These are phyloP conservation scores for Psilopsiagon aurifrons DNA, from an alignment of 2,113 vertebrate genomes.

Conservation along the genomic window DNA sequence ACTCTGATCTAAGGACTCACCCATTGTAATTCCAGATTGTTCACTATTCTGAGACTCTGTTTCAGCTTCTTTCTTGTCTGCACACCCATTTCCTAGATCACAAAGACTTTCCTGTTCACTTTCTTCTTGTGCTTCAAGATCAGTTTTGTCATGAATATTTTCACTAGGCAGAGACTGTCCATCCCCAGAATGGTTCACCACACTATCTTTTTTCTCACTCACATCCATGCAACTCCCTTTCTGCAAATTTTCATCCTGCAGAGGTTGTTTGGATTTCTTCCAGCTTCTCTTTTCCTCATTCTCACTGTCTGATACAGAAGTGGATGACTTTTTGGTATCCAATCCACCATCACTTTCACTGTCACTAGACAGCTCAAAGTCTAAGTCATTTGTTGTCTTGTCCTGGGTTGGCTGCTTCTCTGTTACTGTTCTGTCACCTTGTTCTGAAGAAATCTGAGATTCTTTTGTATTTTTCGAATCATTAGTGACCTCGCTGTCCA, in stretches of 20 bases:
- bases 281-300: slow-evolving; percentile 68
- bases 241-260: slow-evolving; percentile 8
- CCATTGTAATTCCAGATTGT: slow-evolving; percentile 91
- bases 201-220: neutral
- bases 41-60: slow-evolving; percentile 96
- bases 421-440: neutral
- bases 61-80: slow-evolving; percentile 88
- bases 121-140: slow-evolving; percentile 68
- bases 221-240: neutral
- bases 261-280: slow-evolving; percentile 40
- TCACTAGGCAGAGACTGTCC: neutral
- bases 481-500: slow-evolving; percentile 6
- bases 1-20: slow-evolving; percentile 92
- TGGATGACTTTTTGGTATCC: slow-evolving; percentile 71
- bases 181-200: slow-evolving; percentile 53
- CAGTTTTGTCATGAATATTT: slow-evolving; percentile 36
- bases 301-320: slow-evolving; percentile 75
- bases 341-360: slow-evolving; percentile 81
- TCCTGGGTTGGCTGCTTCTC: slow-evolving; percentile 31
- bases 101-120: slow-evolving; percentile 73
- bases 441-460: neutral
- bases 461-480: slow-evolving; percentile 54
- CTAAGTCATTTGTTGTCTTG: slow-evolving; percentile 75
- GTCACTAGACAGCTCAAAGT: slow-evolving; percentile 93
- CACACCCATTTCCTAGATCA: slow-evolving; percentile 85